Evolutionary conservation across 2,113 vertebrate species (phyloP).

Genomic region (Alethe castanea): DNA sequence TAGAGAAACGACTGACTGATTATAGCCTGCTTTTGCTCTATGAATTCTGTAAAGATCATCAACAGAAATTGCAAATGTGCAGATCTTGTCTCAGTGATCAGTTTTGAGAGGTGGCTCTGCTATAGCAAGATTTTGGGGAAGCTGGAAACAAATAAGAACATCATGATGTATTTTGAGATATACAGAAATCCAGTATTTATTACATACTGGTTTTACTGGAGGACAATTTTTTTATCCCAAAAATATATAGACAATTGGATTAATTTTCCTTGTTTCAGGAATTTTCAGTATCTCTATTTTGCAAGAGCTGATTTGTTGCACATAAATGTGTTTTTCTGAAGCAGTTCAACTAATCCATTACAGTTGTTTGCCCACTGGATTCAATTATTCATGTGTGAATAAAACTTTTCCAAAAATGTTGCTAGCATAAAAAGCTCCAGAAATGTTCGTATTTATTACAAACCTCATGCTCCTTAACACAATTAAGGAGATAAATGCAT

Average conservation of each 20-base stretch:
- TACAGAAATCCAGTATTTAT: neutral
- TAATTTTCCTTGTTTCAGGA: neutral
- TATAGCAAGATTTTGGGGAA: neutral
- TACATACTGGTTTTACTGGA: neutral
- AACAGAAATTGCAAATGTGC: neutral
- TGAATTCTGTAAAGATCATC: neutral
- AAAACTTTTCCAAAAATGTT: neutral
- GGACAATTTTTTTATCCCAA: neutral
- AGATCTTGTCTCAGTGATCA: neutral
- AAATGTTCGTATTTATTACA: neutral
- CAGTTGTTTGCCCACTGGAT: neutral
- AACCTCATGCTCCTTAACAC: neutral
- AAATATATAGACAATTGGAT: neutral
- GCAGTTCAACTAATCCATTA: neutral
- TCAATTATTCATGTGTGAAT: neutral
- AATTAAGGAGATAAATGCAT: neutral
- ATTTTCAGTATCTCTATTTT: neutral
- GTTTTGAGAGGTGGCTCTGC: neutral
- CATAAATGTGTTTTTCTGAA: neutral
- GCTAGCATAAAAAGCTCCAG: neutral
- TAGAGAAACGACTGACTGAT: neutral
- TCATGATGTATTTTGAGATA: neutral
- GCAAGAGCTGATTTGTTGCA: neutral
- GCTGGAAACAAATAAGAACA: neutral
- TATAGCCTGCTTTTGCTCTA: neutral